Percentiles rank a stretch among this genome's conserved stretches.
These are phyloP conservation scores for Trachymyrmex septentrionalis DNA, from an alignment of 1,140 invertebrate species.

Conservation along the genomic window DNA sequence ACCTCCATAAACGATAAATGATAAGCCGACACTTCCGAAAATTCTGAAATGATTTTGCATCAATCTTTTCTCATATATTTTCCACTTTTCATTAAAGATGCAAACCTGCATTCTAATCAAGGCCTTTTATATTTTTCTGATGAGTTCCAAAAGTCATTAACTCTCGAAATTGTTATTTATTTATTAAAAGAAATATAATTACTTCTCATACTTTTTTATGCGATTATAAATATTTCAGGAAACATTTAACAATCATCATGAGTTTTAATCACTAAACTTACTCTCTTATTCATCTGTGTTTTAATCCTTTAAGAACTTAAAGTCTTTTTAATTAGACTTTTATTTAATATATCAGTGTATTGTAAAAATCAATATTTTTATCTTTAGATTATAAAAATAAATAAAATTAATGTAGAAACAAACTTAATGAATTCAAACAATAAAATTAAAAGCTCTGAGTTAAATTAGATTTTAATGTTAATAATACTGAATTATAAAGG, in stretches of 20 bases:
- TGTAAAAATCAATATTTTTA: conserved; percentile 2
- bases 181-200: background rate
- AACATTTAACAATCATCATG: background rate
- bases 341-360: background rate
- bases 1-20: background rate
- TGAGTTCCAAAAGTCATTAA: background rate
- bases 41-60: background rate
- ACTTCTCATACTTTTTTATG: conserved; percentile 1
- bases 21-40: background rate
- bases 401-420: too few species aligned
- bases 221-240: background rate
- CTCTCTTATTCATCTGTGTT: background rate
- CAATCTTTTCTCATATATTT: background rate
- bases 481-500: too few species aligned
- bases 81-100: background rate
- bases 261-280: background rate
- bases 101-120: conserved; percentile 2
- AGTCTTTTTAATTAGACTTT: background rate
- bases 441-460: too few species aligned
- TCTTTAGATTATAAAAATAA: conserved; percentile 18
- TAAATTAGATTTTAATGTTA: too few species aligned
- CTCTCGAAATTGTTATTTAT: background rate
- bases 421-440: too few species aligned
- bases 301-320: background rate
- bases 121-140: background rate